Percentiles rank a stretch among this genome's conserved stretches.
Evolutionary conservation across 2,888 invertebrate species (phyloP).

Genomic region (Dusona sp.): DNA sequence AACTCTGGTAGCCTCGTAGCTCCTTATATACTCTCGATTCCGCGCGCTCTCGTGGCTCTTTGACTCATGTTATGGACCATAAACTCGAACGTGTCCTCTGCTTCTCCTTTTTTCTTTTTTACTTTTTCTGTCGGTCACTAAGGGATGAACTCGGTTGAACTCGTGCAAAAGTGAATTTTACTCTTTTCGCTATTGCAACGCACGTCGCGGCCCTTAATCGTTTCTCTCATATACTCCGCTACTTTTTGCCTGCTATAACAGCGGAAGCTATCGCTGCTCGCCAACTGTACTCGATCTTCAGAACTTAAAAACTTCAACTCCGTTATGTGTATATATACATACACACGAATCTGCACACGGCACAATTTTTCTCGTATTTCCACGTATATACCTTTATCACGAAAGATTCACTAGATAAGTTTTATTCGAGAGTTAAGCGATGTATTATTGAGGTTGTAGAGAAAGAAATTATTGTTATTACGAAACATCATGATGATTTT

Average conservation of each 20-base stretch:
- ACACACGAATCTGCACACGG: background rate
- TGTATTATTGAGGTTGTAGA: slow-evolving; percentile 8
- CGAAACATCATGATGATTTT: background rate
- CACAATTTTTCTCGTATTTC: slow-evolving; percentile 12
- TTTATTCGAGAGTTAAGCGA: background rate
- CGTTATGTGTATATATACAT: background rate
- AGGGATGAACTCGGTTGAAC: slow-evolving; percentile 40
- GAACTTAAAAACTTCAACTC: slow-evolving; percentile 46
- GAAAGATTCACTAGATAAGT: slow-evolving; percentile 1
- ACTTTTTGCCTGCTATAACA: slow-evolving; percentile 11
- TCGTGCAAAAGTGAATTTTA: slow-evolving; percentile 53
- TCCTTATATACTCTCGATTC: slow-evolving; percentile 18
- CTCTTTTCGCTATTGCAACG: slow-evolving; percentile 36
- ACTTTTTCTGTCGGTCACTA: slow-evolving; percentile 7
- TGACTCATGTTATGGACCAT: slow-evolving; percentile 41
- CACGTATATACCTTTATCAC: background rate
- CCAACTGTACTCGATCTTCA: slow-evolving; percentile 21
- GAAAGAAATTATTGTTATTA: background rate
- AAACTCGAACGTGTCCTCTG: slow-evolving; percentile 40
- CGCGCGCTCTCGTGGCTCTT: slow-evolving; percentile 13
- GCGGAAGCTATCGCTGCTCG: slow-evolving; percentile 13
- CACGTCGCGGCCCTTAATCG: slow-evolving; percentile 46
- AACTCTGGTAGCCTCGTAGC: slow-evolving; percentile 2
- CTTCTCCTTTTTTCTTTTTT: slow-evolving; percentile 10
- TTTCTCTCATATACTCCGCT: slow-evolving; percentile 24